A percentile compares a stretch with the other conserved stretches of the same genome.
These are phyloP conservation scores for Athalia cordata DNA, from an alignment of 2,888 invertebrate species.

Conservation along the genomic window DNA sequence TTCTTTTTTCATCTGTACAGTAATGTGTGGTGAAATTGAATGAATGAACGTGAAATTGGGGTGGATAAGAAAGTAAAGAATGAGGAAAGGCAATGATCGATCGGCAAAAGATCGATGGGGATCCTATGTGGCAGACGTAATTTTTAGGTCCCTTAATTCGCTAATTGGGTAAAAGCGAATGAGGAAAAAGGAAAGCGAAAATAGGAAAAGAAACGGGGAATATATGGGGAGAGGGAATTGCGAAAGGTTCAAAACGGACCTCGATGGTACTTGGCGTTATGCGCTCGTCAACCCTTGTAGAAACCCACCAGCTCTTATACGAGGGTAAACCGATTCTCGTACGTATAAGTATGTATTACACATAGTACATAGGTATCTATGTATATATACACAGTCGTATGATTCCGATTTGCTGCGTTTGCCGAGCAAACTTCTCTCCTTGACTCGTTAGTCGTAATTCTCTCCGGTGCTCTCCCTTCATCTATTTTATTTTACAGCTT, in stretches of 20 bases:
- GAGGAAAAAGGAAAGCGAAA: not conserved
- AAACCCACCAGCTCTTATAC: not conserved
- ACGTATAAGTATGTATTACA: not conserved
- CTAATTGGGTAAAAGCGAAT: conserved; percentile 28
- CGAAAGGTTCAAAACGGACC: conserved; percentile 3
- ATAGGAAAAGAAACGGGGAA: not conserved
- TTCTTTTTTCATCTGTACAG: too few species aligned
- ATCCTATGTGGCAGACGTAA: conserved; percentile 11
- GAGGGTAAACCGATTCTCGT: too few species aligned
- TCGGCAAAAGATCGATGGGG: conserved; percentile 9
- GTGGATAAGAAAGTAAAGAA: too few species aligned
- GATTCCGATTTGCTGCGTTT: conserved; percentile 23
- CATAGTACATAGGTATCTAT: not conserved
- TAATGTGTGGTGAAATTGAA: too few species aligned
- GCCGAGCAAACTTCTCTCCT: conserved; percentile 9
- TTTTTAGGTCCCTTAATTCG: conserved; percentile 37
- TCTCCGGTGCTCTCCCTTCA: not conserved
- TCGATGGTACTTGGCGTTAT: conserved; percentile 26
- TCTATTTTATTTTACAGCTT: too few species aligned
- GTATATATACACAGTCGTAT: not conserved
- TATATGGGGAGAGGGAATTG: not conserved
- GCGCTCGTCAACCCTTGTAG: conserved; percentile 16
- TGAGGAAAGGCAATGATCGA: not conserved
- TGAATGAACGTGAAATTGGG: too few species aligned
- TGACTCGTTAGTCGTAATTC: not conserved